phyloP scores from a whole-genome alignment of 2,113 vertebrate species.

The Grammomys dolichurus region DNA sequence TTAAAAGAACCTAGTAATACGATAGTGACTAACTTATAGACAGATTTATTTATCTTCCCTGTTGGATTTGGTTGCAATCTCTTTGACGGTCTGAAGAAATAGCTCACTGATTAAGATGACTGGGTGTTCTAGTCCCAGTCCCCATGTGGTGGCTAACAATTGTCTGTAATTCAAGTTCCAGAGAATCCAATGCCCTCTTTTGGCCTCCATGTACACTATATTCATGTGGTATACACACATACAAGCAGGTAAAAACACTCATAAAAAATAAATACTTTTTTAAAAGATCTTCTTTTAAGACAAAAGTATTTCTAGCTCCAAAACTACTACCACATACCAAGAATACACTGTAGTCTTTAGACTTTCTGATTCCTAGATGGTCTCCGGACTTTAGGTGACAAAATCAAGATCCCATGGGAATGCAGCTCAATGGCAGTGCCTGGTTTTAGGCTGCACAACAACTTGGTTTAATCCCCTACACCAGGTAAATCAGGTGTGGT shows the following conservation, averaged over 20 bases:
- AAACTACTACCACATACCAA: slow-evolving; percentile 32
- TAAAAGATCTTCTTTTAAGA: slow-evolving; percentile 9
- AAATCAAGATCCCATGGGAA: not conserved
- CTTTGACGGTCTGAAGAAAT: not conserved
- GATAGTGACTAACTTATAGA: not conserved
- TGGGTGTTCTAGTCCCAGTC: not conserved
- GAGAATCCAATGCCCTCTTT: not conserved
- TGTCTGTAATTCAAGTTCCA: not conserved
- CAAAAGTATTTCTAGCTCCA: slow-evolving; percentile 19
- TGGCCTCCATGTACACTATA: not conserved
- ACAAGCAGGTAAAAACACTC: not conserved
- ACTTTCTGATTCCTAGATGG: not conserved
- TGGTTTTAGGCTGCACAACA: not conserved
- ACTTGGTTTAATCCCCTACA: not conserved
- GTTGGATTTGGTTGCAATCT: slow-evolving; percentile 16
- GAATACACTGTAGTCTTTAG: slow-evolving; percentile 8
- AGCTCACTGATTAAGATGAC: not conserved
- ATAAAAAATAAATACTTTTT: not conserved
- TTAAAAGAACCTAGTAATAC: slow-evolving; percentile 5
- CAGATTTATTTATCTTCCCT: not conserved
- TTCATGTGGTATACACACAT: not conserved
- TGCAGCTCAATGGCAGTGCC: not conserved
- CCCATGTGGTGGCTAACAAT: not conserved
- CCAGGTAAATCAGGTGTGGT: not conserved
- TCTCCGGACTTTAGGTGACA: not conserved